Evolutionary conservation across 2,888 invertebrate species (phyloP), one percentile per base, ranked within the genome.

Genomic region (Chironomus tentans): DNA sequence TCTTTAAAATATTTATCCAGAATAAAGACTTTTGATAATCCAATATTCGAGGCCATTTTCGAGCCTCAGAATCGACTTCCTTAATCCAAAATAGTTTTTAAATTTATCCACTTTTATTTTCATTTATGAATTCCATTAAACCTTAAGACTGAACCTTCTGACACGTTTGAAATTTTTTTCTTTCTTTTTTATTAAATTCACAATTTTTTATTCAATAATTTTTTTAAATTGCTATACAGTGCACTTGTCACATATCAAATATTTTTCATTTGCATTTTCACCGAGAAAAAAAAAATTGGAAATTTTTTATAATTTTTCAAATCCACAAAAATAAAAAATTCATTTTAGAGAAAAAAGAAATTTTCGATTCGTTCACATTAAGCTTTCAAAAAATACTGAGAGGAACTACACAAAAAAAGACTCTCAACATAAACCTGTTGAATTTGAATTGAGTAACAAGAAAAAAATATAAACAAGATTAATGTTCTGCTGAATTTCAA

Each of bases 1-100:
- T 96, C 96, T 80, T 94, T 95, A 87, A 96, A 96, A 87, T 96
- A 96, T 86, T 96, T 96, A 91, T 96, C 96, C 89, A 96, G 90
- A 85, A 96, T 96, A 90, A 95, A 96, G 86, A 95, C 95, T 88
- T 96, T 96, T 84, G 95, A 95, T 82, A 95, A 92, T 88, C 95
- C 95, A 87, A 95, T 89, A 86, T 95, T 95, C 89, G 95, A 95
- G 61, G 72, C 72, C 72, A 72, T 72, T 28, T 72, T 72, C 13
- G 24, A 65, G 13, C 65, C 24, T 65, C 21, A 13, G n/a, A 24
- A 12, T 65, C n/a, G 21, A 65, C 21, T 65, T 65, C 21, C 13
- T 65, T 22, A 22, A 65, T 65, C 21, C 24, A 24, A 24, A 65
- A 24, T 18, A 10, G 65, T 38, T 38, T 38, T 10, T 38, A 38